Evolutionary conservation across 2,888 invertebrate genomes (phyloP), one percentile per base, ranked within the genome.

Genomic region (Crocallis elinguaria): DNA sequence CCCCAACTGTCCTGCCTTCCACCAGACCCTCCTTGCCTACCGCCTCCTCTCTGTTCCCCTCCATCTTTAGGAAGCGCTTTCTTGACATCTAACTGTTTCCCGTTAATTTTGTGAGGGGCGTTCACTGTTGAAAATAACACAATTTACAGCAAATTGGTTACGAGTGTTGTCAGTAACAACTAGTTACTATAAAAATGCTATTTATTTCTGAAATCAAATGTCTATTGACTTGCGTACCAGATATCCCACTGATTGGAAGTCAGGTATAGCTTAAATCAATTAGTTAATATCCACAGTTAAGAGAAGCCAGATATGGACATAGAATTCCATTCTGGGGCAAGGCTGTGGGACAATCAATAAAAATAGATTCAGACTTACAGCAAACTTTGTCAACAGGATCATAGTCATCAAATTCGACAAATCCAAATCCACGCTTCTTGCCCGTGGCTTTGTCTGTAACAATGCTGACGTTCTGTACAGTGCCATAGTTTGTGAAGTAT

Each of bases 341-440:
- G 78, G 68, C 82, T 91, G 90, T 90, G 89, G 85, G 44, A 16
- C 4, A 14, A 11, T 8, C 13, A 8, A 5, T n/a, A 30, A 25
- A 25, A 45, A 39, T 41, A 42, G 1, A 55, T 21, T 33, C 9
- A 69, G 73, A 95, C 97, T 96, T 92, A 97, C 97, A 94, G 75
- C 98, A 97, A 80, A 98, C 96, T 93, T 98, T 99, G 82, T 99
- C 99, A 49, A 99, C 99, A 2, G 98, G 96, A 86, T 99, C 99
- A 77, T 98, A 98, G 81, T 99, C 99, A 76, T 98, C 98, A 82
- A 98, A 99, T 82, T 98, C 98, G 27, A 99, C 96, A 82, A 99
- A 99, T 17, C 97, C 98, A 84, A 99, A 99, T 3, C 99, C 99
- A 69, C 98, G 94, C 69, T 97, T 97, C 84, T 98, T 98, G 45